Base-by-base conservation (phyloP, 2,113 vertebrate species). In the Oreotrochilus melanogaster region DNA sequence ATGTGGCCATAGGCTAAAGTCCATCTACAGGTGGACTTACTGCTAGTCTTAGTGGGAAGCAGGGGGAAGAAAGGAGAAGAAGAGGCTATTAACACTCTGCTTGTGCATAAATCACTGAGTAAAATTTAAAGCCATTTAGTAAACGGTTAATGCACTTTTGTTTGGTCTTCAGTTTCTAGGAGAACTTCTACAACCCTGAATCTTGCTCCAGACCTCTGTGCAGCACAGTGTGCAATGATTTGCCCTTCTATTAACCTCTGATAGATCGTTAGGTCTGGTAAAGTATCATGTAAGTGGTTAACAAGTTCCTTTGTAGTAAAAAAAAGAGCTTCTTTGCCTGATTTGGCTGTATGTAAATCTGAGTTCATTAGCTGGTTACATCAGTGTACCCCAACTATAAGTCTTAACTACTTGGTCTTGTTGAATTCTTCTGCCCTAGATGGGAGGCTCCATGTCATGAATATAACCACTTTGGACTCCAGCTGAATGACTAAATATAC, bases 331-430 rank as follows among this genome's bases (percentile, higher is more conserved):
- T 33, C 14, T 83, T 71, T 71, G 18, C 64, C 57, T 88, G 30
- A 72, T 89, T 62, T 73, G 33, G 37, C 66, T 75, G 33, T n/a
- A 78, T 71, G 51, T 72, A 89, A 95, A 95, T 82, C 24, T 76
- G 80, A 74, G 67, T n/a, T 92, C 18, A 13, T 80, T 64, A 83
- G 4, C n/a, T 60, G 37, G 7, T 67, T 88, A 47, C 28, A 82
- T 23, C 75, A 90, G 3, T 10, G 51, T 30, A 54, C 10, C 25
- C 42, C 70, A 91, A 30, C 43, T 65, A 61, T 5, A 75, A 50
- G 42, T 37, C 54, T 45, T 31, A 74, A 28, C 71, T 79, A 53
- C 45, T 61, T 58, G 60, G 60, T 31, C 21, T 39, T 35, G 37
- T 10, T 66, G 58, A 28, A 54, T 47, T 83, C 37, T 51, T 88